Evolutionary conservation across 2,888 invertebrate genomes (phyloP).

Genomic region (Hermodice carunculata): DNA sequence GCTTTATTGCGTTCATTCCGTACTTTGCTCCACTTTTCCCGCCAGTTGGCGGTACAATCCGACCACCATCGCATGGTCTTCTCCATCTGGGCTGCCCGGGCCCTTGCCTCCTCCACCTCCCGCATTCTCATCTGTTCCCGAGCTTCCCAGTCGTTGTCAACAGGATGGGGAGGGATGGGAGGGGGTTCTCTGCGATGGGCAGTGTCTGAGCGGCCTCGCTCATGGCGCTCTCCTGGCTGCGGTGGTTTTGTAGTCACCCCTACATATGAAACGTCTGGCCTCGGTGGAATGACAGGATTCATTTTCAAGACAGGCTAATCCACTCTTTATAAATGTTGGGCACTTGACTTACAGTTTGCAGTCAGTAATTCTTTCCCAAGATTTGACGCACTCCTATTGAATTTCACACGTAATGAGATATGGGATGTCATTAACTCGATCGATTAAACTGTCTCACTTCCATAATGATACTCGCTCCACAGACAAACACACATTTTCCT

Average conservation of each 20-base stretch:
- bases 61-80: conserved; percentile 99
- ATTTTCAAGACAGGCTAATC: too few relatives aligned
- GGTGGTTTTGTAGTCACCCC: conserved; percentile 29
- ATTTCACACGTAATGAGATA: too few relatives aligned
- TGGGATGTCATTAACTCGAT: too few relatives aligned
- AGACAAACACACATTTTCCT: too few relatives aligned
- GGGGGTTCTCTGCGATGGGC: conserved; percentile 35
- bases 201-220: conserved; percentile 1
- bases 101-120: conserved; percentile 94
- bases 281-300: conserved; percentile 25
- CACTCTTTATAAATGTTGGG: too few relatives aligned
- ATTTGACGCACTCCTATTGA: too few relatives aligned
- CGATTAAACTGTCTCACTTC: too few relatives aligned
- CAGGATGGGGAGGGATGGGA: conserved; percentile 34
- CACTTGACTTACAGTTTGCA: too few relatives aligned
- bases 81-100: conserved; percentile 97
- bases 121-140: conserved; percentile 38
- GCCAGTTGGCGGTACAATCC: conserved; percentile 96
- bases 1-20: conserved; percentile 87
- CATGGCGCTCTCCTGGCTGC: neutral
- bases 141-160: conserved; percentile 29
- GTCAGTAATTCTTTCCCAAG: too few relatives aligned
- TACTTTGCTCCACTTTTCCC: conserved; percentile 96
- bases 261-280: conserved; percentile 27
- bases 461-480: too few relatives aligned